Evolutionary conservation across 2,113 vertebrate genomes (phyloP).

Genomic region (Picathartes gymnocephalus): DNA sequence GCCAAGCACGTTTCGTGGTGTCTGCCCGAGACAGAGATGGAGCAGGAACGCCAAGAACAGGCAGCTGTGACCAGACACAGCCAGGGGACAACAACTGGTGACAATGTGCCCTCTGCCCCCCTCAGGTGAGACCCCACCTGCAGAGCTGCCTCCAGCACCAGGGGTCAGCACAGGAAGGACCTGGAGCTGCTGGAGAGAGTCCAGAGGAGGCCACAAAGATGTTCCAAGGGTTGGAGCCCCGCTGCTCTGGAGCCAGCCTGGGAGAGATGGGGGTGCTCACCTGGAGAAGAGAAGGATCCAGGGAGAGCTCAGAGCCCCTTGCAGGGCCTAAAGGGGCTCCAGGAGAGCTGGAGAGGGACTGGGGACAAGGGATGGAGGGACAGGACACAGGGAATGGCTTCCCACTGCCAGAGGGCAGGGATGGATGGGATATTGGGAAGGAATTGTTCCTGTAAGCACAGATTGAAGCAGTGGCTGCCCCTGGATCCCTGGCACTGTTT

Average conservation of each 20-base stretch:
- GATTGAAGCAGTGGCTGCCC: background rate
- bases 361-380: background rate
- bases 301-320: background rate
- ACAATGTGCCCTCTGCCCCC: rapidly evolving
- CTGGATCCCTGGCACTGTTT: background rate
- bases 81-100: background rate
- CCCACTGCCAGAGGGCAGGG: background rate
- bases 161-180: background rate
- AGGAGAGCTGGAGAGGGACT: background rate
- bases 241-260: background rate
- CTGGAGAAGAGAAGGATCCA: background rate
- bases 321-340: background rate
- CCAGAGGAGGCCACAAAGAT: rapidly evolving
- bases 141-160: background rate
- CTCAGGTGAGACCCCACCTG: background rate
- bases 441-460: background rate
- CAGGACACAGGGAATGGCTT: background rate
- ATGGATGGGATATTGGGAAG: background rate
- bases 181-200: rapidly evolving
- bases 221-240: background rate
- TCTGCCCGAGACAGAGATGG: background rate
- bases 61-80: background rate
- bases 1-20: background rate
- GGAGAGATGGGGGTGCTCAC: background rate
- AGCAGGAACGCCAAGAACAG: rapidly evolving